A percentile compares a stretch with the other conserved stretches of the same genome.
Evolutionary conservation across 1,140 invertebrate species (phyloP).

Genomic region (Drosophila sp.): DNA sequence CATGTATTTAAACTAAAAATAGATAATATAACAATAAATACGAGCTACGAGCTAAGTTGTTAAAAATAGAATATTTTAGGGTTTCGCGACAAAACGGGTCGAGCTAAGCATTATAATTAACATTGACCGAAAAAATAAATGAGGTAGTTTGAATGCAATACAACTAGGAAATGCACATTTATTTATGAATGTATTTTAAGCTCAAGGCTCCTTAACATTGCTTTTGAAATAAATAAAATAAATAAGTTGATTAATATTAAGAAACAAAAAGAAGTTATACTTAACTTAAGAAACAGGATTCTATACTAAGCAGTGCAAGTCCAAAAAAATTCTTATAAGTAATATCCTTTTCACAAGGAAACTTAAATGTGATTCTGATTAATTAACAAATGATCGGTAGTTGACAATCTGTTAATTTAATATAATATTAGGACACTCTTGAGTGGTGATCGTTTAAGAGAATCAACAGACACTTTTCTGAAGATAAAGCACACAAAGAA

Average conservation of each 20-base stretch:
- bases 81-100: slow-evolving; percentile 22
- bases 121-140: slow-evolving; percentile 7
- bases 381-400: too few relatives aligned
- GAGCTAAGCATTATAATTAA: slow-evolving; percentile 4
- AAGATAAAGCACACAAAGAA: not conserved
- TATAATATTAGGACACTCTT: too few relatives aligned
- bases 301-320: too few relatives aligned
- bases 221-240: too few relatives aligned
- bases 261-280: too few relatives aligned
- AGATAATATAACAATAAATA: slow-evolving; percentile 23
- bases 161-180: not conserved
- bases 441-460: not conserved
- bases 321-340: too few relatives aligned
- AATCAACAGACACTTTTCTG: not conserved
- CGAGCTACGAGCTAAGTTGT: slow-evolving; percentile 29
- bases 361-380: too few relatives aligned
- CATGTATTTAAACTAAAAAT: slow-evolving; percentile 11
- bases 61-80: slow-evolving; percentile 43
- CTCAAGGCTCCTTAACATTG: not conserved
- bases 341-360: too few relatives aligned
- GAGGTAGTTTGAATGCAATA: not conserved
- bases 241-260: too few relatives aligned
- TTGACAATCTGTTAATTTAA: too few relatives aligned
- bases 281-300: too few relatives aligned
- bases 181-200: not conserved